Evolutionary conservation across 2,113 vertebrate species (phyloP).

Genomic region (Eclectus roratus): DNA sequence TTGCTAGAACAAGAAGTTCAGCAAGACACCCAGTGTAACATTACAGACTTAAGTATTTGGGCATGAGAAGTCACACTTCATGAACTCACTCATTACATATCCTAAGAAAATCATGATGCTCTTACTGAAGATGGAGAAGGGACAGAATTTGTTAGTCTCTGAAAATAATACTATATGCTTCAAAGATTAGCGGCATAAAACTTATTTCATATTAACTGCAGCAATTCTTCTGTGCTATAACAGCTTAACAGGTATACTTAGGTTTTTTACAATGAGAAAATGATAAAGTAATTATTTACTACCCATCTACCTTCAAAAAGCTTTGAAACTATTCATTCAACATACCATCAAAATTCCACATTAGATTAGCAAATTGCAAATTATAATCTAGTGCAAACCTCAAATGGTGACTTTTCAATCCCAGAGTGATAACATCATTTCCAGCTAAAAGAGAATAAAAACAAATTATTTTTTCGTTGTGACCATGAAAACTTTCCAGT

Average conservation of each 20-base stretch:
- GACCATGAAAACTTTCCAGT: slow-evolving; percentile 12
- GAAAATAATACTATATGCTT: slow-evolving; percentile 11
- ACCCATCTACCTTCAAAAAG: slow-evolving; percentile 1
- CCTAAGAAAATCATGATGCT: not conserved
- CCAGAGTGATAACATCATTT: slow-evolving; percentile 2
- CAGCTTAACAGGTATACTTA: slow-evolving; percentile 40
- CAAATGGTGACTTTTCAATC: slow-evolving; percentile 8
- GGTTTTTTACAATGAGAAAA: slow-evolving; percentile 30
- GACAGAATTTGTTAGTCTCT: not conserved
- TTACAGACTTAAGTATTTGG: not conserved
- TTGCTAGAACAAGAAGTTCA: slow-evolving; percentile 3
- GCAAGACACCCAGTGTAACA: not conserved
- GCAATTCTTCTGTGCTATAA: slow-evolving; percentile 18
- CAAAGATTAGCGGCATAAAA: slow-evolving; percentile 48
- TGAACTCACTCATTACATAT: not conserved
- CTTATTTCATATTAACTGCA: slow-evolving; percentile 20
- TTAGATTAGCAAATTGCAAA: slow-evolving; percentile 53
- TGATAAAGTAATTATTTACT: slow-evolving; percentile 36
- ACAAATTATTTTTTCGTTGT: slow-evolving; percentile 21
- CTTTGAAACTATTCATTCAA: slow-evolving; percentile 46
- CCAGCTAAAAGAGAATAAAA: slow-evolving; percentile 31
- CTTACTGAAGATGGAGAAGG: not conserved
- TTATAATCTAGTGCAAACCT: not conserved
- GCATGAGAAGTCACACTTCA: not conserved
- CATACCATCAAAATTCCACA: slow-evolving; percentile 43